A percentile compares a stretch with the other conserved stretches of the same genome.
Evolutionary conservation across 2,113 vertebrate species (phyloP).

Genomic region (Pseudopipra pipra): DNA sequence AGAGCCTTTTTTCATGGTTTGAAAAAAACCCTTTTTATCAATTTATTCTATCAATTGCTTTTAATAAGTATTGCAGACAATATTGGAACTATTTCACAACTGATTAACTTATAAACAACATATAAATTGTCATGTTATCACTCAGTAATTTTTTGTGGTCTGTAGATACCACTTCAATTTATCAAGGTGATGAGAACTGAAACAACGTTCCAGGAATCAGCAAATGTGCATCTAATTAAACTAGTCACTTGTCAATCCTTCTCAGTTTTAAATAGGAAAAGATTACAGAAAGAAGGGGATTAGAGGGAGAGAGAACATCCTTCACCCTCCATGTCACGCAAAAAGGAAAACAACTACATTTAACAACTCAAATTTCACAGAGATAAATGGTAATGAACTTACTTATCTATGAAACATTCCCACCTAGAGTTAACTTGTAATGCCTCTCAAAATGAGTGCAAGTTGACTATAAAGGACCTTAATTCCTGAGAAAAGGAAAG

Average conservation of each 20-base stretch:
- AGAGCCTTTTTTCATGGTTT: neutral
- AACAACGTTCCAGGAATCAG: neutral
- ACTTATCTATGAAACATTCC: neutral
- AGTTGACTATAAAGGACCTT: neutral
- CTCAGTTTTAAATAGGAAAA: neutral
- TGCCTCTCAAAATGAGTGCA: neutral
- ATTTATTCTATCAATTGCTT: neutral
- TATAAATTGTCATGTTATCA: neutral
- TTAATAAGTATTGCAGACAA: neutral
- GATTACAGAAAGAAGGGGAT: constrained; percentile 3
- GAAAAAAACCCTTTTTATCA: neutral
- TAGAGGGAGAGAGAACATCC: neutral
- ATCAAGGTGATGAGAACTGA: neutral
- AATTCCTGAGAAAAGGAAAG: neutral
- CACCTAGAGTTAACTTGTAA: constrained; percentile 15
- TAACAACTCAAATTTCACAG: constrained; percentile 3
- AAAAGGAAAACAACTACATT: neutral
- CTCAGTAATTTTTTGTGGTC: neutral
- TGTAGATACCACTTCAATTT: neutral
- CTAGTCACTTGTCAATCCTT: neutral
- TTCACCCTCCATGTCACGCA: neutral
- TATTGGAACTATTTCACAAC: neutral
- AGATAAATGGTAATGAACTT: constrained; percentile 24
- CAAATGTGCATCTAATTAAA: neutral
- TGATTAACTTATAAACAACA: neutral